Evolutionary conservation across 2,113 vertebrate genomes (phyloP).

Genomic region (Neomonachus schauinslandi): DNA sequence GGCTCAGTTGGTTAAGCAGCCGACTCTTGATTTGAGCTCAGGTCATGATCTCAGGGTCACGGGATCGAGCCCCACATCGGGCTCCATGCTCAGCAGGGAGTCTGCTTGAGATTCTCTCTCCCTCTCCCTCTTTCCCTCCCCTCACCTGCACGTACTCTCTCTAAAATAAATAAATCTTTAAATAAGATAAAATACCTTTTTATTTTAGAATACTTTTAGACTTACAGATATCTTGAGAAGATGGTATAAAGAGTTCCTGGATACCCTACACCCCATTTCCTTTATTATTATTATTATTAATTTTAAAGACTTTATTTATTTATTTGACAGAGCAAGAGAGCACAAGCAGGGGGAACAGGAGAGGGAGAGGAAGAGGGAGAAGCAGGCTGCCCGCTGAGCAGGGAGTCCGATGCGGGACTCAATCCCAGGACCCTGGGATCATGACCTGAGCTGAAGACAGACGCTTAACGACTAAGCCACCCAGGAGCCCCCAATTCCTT

Average conservation of each 20-base stretch:
- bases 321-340: no score
- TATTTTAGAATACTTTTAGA: slow-evolving; percentile 19
- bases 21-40: background rate
- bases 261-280: background rate
- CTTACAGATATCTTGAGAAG: background rate
- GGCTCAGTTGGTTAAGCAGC: background rate
- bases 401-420: no score
- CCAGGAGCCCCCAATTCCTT: no score
- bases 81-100: background rate
- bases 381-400: no score
- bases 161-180: background rate
- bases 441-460: no score
- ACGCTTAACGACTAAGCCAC: no score
- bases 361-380: no score
- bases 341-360: no score
- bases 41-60: background rate
- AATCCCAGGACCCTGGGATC: no score
- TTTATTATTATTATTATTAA: background rate
- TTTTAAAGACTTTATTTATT: no score
- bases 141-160: background rate
- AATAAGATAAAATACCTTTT: background rate
- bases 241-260: background rate
- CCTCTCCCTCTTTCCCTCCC: background rate
- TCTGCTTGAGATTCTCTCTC: background rate
- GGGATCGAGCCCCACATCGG: background rate